Base-by-base conservation (phyloP, 2,888 invertebrate genomes). In the Cryptocheilus praepositus region DNA sequence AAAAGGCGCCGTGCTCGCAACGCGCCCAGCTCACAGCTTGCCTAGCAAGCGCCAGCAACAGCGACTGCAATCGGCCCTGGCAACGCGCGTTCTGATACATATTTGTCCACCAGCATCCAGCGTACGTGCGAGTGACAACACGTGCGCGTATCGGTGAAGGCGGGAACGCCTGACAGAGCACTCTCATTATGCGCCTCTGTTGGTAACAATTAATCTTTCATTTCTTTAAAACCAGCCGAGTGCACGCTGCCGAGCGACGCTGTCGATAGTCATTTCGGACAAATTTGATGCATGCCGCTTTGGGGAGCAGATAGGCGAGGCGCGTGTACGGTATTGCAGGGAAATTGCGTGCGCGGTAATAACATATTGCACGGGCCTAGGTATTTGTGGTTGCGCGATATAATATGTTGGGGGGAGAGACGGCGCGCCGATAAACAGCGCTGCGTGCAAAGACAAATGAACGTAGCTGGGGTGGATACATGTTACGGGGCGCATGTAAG, bases 1-100 rank as follows among this genome's bases (percentile, higher is more conserved):
- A 86, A 87, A 85, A 86, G 83, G 82, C 84, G 75, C 79, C 56
- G 77, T 80, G 73, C 72, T 65, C 49, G 66, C 5, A 25, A 25
- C 25, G 25, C 25, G 7, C 36, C 7, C 36, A 1, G 36, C 36
- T 7, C 36, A 36, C 43, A 16, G 7, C 36, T 36, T 36, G 36
- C 36, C 36, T n/a, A 11, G 36, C 36, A 4, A 36, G 36, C 7
- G 4, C 36, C 28, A 7, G 28, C 28, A 28, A 36, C 52, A 56
- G 28, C 56, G 51, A 44, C 62, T 66, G 43, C 56, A 66, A 66
- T 63, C 66, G 62, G 15, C 43, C 55, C 62, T 66, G 66, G 56
- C 66, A 52, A 54, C 55, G 60, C 59, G 36, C 58, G 36, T 53
- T 53, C 64, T 36, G 57, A 56, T 56, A 62, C 8, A 36, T 36